phyloP scores from a whole-genome alignment of 2,888 invertebrate species.

The Chromoteleia sp. region DNA sequence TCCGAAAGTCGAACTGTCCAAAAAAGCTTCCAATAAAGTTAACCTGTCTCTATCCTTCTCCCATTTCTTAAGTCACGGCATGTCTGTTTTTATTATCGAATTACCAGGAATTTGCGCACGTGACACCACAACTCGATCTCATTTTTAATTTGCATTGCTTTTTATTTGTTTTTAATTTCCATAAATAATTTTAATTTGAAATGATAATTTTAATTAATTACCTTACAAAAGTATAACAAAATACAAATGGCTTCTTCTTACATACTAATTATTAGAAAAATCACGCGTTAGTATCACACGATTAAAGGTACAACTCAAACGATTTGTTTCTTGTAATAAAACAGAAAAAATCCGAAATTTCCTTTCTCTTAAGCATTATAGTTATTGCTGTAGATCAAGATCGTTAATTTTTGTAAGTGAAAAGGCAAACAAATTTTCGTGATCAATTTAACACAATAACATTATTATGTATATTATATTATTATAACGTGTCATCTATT shows the following conservation, averaged over 20 bases:
- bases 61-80: slow-evolving; percentile 74
- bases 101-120: slow-evolving; percentile 42
- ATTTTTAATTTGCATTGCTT: slow-evolving; percentile 38
- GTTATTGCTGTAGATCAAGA: too few species aligned
- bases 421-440: too few species aligned
- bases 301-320: slow-evolving; percentile 5
- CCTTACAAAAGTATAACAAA: slow-evolving; percentile 46
- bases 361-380: not conserved
- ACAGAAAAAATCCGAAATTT: not conserved
- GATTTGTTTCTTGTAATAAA: not conserved
- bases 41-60: slow-evolving; percentile 84
- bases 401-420: too few species aligned
- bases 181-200: too few species aligned
- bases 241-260: slow-evolving; percentile 54
- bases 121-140: slow-evolving; percentile 62
- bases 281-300: slow-evolving; percentile 40
- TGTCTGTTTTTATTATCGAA: slow-evolving; percentile 59
- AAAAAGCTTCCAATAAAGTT: slow-evolving; percentile 73
- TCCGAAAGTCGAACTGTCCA: slow-evolving; percentile 77
- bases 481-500: too few species aligned
- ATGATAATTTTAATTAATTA: slow-evolving; percentile 11
- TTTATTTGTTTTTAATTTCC: too few species aligned
- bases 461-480: too few species aligned
- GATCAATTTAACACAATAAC: too few species aligned
- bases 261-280: slow-evolving; percentile 43